Base-by-base conservation (phyloP, 2,888 invertebrate species). In the Fragum whitleyi region DNA sequence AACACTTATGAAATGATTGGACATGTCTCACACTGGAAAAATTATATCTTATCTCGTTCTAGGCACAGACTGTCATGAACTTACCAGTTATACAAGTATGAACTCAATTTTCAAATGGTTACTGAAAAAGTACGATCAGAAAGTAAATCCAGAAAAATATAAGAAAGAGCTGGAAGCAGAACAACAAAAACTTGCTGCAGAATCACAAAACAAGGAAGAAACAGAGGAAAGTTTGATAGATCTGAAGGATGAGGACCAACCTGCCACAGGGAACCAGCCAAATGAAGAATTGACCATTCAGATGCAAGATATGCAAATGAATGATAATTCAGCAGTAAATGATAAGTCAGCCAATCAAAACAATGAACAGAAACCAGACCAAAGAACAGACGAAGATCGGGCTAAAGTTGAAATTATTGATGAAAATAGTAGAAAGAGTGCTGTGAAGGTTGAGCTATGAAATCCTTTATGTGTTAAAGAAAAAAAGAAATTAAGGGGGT, bases 51-150 rank as follows among this genome's bases (percentile, higher is more conserved):
- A 36, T 36, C 32, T n/a, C 32, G 3, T 36, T 36, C 5, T 21
- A 91, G 93, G 93, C 32, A 90, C 91, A 55, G 81, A 85, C 21
- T 86, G 79, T 39, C 96, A 96, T 92, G 96, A 96, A 91, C 83
- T 86, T 79, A 96, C 96, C 21, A 96, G 96, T 2, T 95, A 95
- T 91, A 93, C 95, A 39, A 95, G 96, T 86, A 96, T 96, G 86
- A 94, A 95, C 26, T 96, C 96, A 0, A 95, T 96, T 28, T 96
- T 96, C 90, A 95, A 95, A 87, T 96, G 95, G 89, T 94, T 96
- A 21, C 77, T 53, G 21, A 74, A 85, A 36, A 79, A 79, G 59
- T 86, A 83, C 68, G 80, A 79, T 9, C 72, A 79, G 32, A 76
- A 67, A 36, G 29, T 75, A 1, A 70, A 82, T 51, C 77, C 85